A percentile compares a stretch with the other conserved stretches of the same genome.
These are phyloP conservation scores for Sebastiscus tertius DNA, from an alignment of 2,797 vertebrate species.

Conservation along the genomic window DNA sequence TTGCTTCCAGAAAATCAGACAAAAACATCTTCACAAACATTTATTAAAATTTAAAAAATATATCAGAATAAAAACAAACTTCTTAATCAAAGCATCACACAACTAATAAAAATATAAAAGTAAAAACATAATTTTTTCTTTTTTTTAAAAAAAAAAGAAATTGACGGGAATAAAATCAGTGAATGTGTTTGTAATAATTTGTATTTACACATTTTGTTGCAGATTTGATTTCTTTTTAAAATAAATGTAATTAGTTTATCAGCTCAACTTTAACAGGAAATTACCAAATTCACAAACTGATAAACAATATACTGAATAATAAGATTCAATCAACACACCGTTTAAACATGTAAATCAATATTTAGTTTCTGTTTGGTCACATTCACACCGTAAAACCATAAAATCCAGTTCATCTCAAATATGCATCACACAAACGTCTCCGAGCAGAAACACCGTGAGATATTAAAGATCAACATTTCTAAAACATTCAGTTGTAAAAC, in stretches of 20 bases:
- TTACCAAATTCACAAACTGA: not conserved
- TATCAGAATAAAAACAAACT: not conserved
- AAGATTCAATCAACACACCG: not conserved
- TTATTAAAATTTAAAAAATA: not conserved
- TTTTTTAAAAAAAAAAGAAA: not conserved
- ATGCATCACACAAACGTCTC: not conserved
- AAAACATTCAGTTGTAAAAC: not conserved
- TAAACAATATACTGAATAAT: not conserved
- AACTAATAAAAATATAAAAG: not conserved
- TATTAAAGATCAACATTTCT: not conserved
- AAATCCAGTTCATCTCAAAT: not conserved
- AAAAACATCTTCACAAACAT: not conserved
- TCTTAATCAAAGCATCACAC: not conserved
- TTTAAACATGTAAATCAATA: not conserved
- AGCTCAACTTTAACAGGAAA: not conserved
- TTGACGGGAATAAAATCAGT: not conserved
- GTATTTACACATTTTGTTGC: not conserved
- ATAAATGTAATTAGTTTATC: not conserved
- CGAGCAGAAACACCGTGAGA: not conserved
- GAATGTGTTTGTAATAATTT: not conserved
- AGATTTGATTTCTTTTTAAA: not conserved
- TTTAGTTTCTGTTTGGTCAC: constrained; percentile 63
- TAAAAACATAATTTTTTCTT: not conserved
- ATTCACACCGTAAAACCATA: constrained; percentile 1
- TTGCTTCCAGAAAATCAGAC: not conserved